Conservation (phyloP, 1,140 invertebrate species). For the Atopsyche davidsoni region DNA sequence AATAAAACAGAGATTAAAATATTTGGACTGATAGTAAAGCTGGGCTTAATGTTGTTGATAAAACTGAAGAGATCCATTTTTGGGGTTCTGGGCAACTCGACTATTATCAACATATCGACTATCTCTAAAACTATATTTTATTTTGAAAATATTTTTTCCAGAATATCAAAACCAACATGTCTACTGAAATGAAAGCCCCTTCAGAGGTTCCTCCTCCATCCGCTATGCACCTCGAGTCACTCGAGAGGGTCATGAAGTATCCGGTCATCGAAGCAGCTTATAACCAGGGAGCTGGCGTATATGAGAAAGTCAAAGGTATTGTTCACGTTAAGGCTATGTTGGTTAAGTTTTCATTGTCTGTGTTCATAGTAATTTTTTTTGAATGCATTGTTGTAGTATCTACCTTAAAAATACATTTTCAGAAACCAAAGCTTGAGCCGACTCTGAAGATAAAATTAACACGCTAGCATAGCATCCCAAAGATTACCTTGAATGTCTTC, state of each 20-base stretch:
- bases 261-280: constrained; percentile 52
- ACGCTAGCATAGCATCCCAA: background rate
- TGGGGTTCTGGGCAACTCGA: too few relatives aligned
- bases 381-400: too few relatives aligned
- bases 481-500: background rate
- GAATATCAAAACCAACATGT: too few relatives aligned
- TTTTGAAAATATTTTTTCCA: too few relatives aligned
- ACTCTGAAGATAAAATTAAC: background rate
- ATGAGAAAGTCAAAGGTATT: constrained; percentile 51
- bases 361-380: background rate
- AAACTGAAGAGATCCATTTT: too few relatives aligned
- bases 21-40: too few relatives aligned
- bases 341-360: background rate
- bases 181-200: too few relatives aligned
- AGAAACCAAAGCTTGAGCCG: background rate
- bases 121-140: too few relatives aligned
- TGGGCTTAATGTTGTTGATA: too few relatives aligned
- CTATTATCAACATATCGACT: too few relatives aligned
- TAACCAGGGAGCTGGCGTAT: constrained; percentile 50
- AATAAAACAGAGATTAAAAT: too few relatives aligned
- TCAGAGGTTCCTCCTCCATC: constrained; percentile 18
- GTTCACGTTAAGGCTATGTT: constrained; percentile 25
- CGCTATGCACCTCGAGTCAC: constrained; percentile 49
- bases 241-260: constrained; percentile 51
- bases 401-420: background rate